phyloP scores from a whole-genome alignment of 2,888 invertebrate species.

The Automeris io region DNA sequence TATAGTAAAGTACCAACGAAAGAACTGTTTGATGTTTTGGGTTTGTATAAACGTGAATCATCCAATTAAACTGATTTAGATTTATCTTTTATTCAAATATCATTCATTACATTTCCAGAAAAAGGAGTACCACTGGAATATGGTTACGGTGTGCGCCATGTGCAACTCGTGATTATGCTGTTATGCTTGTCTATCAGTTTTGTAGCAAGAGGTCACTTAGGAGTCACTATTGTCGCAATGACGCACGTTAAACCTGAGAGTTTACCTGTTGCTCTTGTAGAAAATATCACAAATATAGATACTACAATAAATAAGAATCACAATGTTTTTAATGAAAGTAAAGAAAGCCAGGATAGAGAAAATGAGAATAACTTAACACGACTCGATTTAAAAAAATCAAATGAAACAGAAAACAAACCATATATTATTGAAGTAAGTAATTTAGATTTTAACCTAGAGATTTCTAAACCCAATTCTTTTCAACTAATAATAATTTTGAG shows the following conservation, averaged over 20 bases:
- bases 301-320: not conserved
- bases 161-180: slow-evolving; percentile 34
- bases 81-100: not conserved
- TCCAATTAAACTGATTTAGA: not conserved
- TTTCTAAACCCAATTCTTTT: too few relatives aligned
- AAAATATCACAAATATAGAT: not conserved
- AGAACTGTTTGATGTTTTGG: slow-evolving; percentile 1
- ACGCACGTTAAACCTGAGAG: slow-evolving; percentile 13
- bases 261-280: not conserved
- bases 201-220: slow-evolving; percentile 37
- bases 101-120: not conserved
- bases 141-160: slow-evolving; percentile 42
- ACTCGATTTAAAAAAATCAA: too few relatives aligned
- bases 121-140: slow-evolving; percentile 16
- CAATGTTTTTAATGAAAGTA: not conserved
- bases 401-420: too few relatives aligned
- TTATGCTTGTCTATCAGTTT: slow-evolving; percentile 26
- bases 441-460: too few relatives aligned
- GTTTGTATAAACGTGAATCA: slow-evolving; percentile 1
- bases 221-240: slow-evolving; percentile 51
- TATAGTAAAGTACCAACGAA: slow-evolving; percentile 9
- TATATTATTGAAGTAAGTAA: too few relatives aligned
- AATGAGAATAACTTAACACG: not conserved
- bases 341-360: not conserved
- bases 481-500: too few relatives aligned